Conservation (phyloP, 92 coral and sea anemone genomes). For the Anthopleura xanthogrammica region DNA sequence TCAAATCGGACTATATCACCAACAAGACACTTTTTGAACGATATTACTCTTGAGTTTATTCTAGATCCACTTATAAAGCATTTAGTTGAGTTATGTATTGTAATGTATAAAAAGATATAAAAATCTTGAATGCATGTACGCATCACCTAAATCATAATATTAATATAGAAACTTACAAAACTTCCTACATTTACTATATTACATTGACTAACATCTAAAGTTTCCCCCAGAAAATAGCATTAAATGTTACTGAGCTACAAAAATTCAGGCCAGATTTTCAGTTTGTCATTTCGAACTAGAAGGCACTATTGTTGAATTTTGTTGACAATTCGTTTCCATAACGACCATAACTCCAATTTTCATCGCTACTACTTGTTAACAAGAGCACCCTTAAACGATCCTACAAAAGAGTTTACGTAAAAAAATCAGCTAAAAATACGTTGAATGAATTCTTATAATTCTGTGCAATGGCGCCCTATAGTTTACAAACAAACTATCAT, state of each 20-base stretch:
- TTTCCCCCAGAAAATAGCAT: neutral
- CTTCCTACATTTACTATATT: neutral
- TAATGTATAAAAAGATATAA: slow-evolving; percentile 1
- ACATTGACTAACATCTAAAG: neutral
- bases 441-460: neutral
- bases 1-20: neutral
- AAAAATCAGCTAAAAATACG: neutral
- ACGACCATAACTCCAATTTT: neutral
- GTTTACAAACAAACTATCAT: neutral
- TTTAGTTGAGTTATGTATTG: neutral
- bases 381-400: neutral
- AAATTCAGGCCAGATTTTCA: neutral
- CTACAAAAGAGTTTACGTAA: neutral
- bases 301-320: neutral
- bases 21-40: neutral
- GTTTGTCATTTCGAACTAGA: neutral
- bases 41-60: neutral
- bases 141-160: neutral
- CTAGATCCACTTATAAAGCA: neutral
- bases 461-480: neutral
- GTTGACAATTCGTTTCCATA: no score
- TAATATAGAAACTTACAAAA: neutral
- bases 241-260: neutral
- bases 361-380: neutral
- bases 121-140: slow-evolving; percentile 4